Percentiles rank a stretch among this genome's conserved stretches.
Evolutionary conservation across 2,888 invertebrate species (phyloP).

Genomic region (Petrolisthes cinctipes): DNA sequence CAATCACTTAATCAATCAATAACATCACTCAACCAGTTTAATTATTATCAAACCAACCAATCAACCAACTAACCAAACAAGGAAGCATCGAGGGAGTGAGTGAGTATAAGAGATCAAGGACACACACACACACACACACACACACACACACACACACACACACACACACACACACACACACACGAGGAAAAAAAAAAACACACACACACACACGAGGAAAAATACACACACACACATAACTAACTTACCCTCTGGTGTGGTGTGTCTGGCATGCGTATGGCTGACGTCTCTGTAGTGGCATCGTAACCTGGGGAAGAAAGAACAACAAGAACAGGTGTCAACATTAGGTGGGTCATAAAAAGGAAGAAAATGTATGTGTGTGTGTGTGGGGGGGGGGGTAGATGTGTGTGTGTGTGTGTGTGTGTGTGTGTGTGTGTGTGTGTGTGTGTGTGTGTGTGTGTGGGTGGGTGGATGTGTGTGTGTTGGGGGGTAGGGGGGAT

Average conservation of each 20-base stretch:
- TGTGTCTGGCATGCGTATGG: slow-evolving; percentile 46
- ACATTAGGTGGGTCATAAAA: background rate
- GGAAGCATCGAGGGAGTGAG: too few relatives aligned
- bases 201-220: background rate
- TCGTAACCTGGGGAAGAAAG: slow-evolving; percentile 34
- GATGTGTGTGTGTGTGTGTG: slow-evolving; percentile 20
- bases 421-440: slow-evolving; percentile 22
- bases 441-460: slow-evolving; percentile 10
- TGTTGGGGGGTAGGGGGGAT: background rate
- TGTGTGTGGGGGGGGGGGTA: background rate
- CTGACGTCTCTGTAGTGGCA: slow-evolving; percentile 35
- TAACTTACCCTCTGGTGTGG: slow-evolving; percentile 37
- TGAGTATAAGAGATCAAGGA: background rate
- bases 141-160: background rate
- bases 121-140: background rate
- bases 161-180: background rate
- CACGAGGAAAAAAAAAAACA: background rate
- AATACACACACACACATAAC: background rate
- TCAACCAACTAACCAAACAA: background rate
- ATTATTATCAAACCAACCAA: background rate
- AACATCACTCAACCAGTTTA: too few relatives aligned
- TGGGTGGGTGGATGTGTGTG: background rate
- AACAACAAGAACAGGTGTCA: background rate
- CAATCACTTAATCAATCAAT: background rate
- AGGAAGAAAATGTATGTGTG: too few relatives aligned